A percentile compares a stretch with the other conserved stretches of the same genome.
phyloP scores from a whole-genome alignment of 2,113 vertebrate genomes.

The Hiodon tergisus region DNA sequence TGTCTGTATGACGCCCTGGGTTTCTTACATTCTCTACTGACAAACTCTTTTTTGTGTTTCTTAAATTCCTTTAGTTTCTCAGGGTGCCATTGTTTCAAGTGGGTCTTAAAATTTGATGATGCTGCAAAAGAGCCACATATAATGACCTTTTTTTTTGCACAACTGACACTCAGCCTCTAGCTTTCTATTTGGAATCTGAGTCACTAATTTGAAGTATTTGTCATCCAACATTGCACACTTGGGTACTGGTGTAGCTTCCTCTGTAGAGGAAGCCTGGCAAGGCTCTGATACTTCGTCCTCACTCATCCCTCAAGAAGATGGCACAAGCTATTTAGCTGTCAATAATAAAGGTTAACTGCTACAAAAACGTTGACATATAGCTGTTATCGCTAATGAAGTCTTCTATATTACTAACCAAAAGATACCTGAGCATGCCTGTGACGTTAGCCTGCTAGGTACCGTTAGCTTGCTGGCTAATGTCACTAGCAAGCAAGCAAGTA shows the following conservation, averaged over 20 bases:
- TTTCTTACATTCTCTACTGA: neutral
- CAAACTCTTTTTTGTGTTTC: neutral
- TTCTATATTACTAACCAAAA: neutral
- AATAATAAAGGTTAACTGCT: neutral
- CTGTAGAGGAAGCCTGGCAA: neutral
- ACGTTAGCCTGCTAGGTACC: neutral
- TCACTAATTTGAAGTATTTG: neutral
- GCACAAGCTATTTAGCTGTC: neutral
- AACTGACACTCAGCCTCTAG: neutral
- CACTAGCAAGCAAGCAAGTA: neutral
- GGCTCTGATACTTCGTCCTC: neutral
- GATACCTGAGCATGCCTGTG: conserved; percentile 1
- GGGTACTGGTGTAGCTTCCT: neutral
- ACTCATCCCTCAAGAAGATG: neutral
- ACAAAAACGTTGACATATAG: neutral
- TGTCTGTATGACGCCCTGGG: neutral
- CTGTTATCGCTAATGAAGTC: neutral
- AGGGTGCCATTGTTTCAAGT: neutral
- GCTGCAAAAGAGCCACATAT: conserved; percentile 2
- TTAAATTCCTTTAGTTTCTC: no score
- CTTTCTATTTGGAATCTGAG: conserved; percentile 4
- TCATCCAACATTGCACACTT: conserved; percentile 5
- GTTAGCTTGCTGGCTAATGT: no score
- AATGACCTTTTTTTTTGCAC: neutral
- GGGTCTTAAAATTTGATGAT: neutral